Percentiles rank a stretch among this genome's conserved stretches.
phyloP scores from a whole-genome alignment of 2,888 invertebrate genomes.

The Pogonocherus hispidulus region DNA sequence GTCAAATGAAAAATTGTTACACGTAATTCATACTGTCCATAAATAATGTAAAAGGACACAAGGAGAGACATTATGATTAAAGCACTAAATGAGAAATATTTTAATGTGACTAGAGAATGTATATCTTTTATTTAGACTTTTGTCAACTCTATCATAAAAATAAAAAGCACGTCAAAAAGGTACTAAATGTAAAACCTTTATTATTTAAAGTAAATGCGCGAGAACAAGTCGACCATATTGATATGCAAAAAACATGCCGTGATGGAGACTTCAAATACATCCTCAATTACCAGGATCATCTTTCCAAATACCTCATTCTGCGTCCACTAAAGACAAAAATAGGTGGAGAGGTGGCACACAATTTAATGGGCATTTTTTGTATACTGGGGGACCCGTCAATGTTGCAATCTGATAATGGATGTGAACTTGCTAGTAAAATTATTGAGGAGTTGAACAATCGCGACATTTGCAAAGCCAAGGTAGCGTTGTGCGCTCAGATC shows the following conservation, averaged over 20 bases:
- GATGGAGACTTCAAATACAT: conserved; percentile 1
- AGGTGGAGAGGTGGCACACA: conserved; percentile 57
- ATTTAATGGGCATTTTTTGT: conserved; percentile 42
- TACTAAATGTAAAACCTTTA: not conserved
- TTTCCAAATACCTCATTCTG: conserved; percentile 57
- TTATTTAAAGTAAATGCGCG: not conserved
- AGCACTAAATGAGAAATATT: not conserved
- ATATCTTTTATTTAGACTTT: not conserved
- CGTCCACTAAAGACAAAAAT: conserved; percentile 55
- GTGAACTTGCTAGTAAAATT: not conserved
- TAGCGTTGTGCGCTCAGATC: not conserved
- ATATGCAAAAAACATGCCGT: not conserved
- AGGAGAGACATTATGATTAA: not conserved
- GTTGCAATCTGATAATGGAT: conserved; percentile 7
- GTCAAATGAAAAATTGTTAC: no score
- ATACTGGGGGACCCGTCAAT: conserved; percentile 3
- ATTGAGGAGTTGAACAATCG: not conserved
- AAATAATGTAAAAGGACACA: not conserved
- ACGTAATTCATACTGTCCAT: no score
- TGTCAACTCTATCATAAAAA: not conserved
- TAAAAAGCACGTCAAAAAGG: not conserved
- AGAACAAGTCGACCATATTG: not conserved
- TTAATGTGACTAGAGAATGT: not conserved
- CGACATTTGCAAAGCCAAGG: conserved; percentile 24
- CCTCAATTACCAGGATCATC: conserved; percentile 2